A percentile compares a stretch with the other conserved stretches of the same genome.
phyloP scores from a whole-genome alignment of 2,113 vertebrate species.

The Petaurus breviceps region DNA sequence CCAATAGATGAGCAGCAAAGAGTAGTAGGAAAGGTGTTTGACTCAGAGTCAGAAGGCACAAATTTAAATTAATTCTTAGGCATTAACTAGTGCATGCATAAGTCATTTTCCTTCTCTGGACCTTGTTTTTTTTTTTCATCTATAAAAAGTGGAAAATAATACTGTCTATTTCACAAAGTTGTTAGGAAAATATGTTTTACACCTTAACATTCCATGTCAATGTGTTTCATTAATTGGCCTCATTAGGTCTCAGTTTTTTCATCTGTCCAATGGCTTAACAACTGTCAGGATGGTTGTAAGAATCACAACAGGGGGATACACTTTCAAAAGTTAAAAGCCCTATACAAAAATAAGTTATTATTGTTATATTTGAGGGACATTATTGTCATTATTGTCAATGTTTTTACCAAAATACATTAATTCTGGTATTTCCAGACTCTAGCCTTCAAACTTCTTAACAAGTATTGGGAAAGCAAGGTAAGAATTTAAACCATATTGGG shows the following conservation, averaged over 20 bases:
- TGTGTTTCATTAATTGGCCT: too few species aligned
- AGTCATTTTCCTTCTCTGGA: background rate
- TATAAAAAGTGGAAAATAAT: background rate
- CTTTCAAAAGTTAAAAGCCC: constrained; percentile 13
- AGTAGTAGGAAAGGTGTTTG: background rate
- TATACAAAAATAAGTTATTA: background rate
- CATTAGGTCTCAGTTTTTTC: too few species aligned
- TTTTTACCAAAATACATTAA: constrained; percentile 9
- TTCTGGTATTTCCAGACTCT: background rate
- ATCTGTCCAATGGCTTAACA: too few species aligned
- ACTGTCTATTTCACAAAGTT: background rate
- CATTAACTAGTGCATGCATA: background rate
- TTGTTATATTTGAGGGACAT: background rate
- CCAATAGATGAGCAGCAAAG: background rate
- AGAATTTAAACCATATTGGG: constrained; percentile 8
- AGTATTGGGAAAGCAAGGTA: background rate
- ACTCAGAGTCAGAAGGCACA: background rate
- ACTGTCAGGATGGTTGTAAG: too few species aligned
- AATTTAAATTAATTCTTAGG: too few species aligned
- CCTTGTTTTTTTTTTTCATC: background rate
- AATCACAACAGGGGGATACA: too few species aligned
- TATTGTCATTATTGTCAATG: background rate
- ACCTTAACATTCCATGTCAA: too few species aligned
- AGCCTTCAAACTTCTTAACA: background rate
- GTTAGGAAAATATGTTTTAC: background rate